phyloP scores from a whole-genome alignment of 2,888 invertebrate species.

The Globia sparganii region DNA sequence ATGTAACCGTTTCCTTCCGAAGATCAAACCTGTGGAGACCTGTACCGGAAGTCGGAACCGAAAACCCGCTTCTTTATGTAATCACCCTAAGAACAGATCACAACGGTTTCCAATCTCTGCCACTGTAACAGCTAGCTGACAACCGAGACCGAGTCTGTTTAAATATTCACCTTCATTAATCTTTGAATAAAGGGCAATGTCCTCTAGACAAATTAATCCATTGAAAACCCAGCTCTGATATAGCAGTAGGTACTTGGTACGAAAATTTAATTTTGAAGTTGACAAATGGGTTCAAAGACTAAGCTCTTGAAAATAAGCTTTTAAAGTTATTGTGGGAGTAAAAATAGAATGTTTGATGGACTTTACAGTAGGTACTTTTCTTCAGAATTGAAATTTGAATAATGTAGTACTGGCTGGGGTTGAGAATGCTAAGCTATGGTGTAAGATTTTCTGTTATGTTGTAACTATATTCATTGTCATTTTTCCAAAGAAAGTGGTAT shows the following conservation, averaged over 20 bases:
- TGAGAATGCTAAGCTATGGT: not conserved
- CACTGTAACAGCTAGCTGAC: conserved; percentile 32
- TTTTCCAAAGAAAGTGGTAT: not conserved
- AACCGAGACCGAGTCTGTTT: conserved; percentile 32
- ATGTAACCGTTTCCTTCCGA: no score
- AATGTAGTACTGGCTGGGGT: conserved; percentile 3
- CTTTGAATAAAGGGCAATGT: conserved; percentile 56
- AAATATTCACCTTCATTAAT: conserved; percentile 63
- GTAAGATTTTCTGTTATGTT: not conserved
- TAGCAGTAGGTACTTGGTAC: conserved; percentile 47
- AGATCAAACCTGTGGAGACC: no score
- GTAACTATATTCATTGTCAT: not conserved
- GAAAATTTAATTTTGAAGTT: conserved; percentile 58
- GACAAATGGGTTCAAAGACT: conserved; percentile 51
- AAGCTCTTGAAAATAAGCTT: conserved; percentile 40
- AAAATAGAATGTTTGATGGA: conserved; percentile 39
- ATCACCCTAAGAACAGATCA: conserved; percentile 9
- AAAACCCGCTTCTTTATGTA: no score
- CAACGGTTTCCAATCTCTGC: conserved; percentile 24
- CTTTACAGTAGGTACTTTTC: conserved; percentile 14
- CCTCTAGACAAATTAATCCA: conserved; percentile 59
- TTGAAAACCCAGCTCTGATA: conserved; percentile 47
- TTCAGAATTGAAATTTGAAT: conserved; percentile 30
- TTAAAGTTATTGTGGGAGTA: conserved; percentile 17
- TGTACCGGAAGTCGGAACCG: no score